A percentile compares a stretch with the other conserved stretches of the same genome.
phyloP scores from a whole-genome alignment of 2,797 vertebrate genomes.

The Rhinoraja longicauda region DNA sequence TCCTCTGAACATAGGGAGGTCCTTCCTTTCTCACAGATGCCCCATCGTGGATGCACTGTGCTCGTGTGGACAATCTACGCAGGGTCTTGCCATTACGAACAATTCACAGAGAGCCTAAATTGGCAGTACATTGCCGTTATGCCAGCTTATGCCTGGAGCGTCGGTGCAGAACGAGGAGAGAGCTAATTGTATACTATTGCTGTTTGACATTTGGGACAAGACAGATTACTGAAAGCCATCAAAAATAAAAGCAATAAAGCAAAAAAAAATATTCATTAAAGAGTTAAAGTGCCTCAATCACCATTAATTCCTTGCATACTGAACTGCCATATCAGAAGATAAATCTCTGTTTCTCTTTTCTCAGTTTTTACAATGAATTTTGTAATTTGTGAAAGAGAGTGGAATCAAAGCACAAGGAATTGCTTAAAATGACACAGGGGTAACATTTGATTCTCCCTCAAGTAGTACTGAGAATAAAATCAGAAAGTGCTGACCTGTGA shows the following conservation, averaged over 20 bases:
- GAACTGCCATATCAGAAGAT: background rate
- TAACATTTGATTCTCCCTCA: conserved; percentile 20
- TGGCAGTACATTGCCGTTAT: background rate
- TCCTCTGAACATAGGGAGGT: background rate
- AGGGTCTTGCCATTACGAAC: background rate
- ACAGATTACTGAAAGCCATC: background rate
- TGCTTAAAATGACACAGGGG: background rate
- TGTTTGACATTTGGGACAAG: background rate
- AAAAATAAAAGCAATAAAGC: background rate
- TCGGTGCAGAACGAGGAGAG: background rate
- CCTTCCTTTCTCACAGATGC: background rate
- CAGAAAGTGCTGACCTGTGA: conserved; percentile 33
- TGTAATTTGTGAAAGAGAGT: background rate
- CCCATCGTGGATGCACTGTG: background rate
- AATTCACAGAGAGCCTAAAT: background rate
- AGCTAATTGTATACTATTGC: background rate
- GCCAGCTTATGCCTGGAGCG: too few species aligned
- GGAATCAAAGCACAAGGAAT: conserved; percentile 7
- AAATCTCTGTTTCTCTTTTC: background rate
- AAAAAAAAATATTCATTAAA: background rate
- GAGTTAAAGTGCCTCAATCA: background rate
- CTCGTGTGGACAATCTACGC: background rate
- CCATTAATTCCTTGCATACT: background rate
- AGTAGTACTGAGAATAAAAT: conserved; percentile 25
- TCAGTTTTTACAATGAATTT: background rate